Percentiles rank a stretch among this genome's conserved stretches.
phyloP scores from a whole-genome alignment of 2,113 vertebrate genomes.

The Osmerus mordax region DNA sequence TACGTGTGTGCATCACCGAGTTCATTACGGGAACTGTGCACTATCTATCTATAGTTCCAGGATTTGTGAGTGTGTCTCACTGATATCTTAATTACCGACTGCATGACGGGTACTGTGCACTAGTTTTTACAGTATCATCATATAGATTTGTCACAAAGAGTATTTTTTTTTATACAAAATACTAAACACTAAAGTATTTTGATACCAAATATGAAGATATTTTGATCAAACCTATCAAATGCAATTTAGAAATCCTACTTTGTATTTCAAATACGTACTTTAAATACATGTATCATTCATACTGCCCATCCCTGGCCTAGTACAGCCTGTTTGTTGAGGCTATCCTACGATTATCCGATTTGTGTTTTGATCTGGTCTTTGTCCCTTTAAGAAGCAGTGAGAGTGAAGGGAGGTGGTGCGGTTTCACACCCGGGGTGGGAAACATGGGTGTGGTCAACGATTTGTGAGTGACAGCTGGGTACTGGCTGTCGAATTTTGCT shows the following conservation, averaged over 20 bases:
- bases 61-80: too few species aligned
- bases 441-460: conserved; percentile 67
- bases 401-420: conserved; percentile 69
- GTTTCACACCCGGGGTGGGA: conserved; percentile 92
- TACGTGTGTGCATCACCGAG: not conserved
- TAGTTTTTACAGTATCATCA: too few species aligned
- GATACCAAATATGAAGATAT: too few species aligned
- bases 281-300: not conserved
- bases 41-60: not conserved
- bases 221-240: too few species aligned
- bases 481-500: conserved; percentile 29
- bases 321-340: too few species aligned
- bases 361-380: conserved; percentile 15
- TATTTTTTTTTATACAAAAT: too few species aligned
- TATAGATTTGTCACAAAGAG: too few species aligned
- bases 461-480: conserved; percentile 69
- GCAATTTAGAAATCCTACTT: too few species aligned
- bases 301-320: too few species aligned
- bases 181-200: too few species aligned
- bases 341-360: not conserved
- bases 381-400: conserved; percentile 80
- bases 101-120: too few species aligned
- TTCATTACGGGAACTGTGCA: not conserved
- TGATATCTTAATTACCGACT: too few species aligned
- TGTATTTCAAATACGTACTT: not conserved